Evolutionary conservation across 2,113 vertebrate species (phyloP), one percentile per base, ranked within the genome.

Genomic region (Varanus komodoensis): DNA sequence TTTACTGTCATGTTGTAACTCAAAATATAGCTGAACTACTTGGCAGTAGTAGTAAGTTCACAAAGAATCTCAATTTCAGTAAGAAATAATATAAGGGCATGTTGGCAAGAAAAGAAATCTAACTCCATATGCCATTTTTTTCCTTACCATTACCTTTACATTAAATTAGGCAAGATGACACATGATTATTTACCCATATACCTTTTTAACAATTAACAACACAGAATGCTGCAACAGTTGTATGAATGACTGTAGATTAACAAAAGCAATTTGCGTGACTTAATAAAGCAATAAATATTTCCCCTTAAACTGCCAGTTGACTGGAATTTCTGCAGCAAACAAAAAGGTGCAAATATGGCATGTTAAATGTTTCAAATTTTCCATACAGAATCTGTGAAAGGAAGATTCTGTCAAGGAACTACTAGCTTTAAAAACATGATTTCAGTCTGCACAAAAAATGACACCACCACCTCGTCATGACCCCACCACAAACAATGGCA

Each of bases 1-100:
- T 4, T 80, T 29, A 12, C 77, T 84, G 73, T 68, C 38, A 67
- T 29, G 71, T 0, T 84, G 78, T 81, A 29, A 82, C 8, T 77
- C 38, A 57, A 89, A 93, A 90, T 86, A 88, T 57, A 93, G 34
- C 21, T 57, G 80, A 73, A 23, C 19, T 50, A 6, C 38, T 84
- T 91, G 27, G 27, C 73, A 54, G 75, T 44, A 8, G 68, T 69
- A 78, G 48, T 69, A 82, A 27, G 11, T 14, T 61, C 34, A 78
- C 67, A 89, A 89, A 38, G 12, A 84, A 81, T 61, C 2, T 0
- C 2, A 61, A 21, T 82, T 82, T 14, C 6, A 68, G 21, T 1
- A 82, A 54, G 2, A 91, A 90, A 84, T 82, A 9, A n/a, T 50
- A 90, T 74, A 79, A 73, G 19, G 75, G 8, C 38, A 5, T 15